A percentile compares a stretch with the other conserved stretches of the same genome.
phyloP scores from a whole-genome alignment of 2,888 invertebrate genomes.

The Hydrotaea cyrtoneurina region DNA sequence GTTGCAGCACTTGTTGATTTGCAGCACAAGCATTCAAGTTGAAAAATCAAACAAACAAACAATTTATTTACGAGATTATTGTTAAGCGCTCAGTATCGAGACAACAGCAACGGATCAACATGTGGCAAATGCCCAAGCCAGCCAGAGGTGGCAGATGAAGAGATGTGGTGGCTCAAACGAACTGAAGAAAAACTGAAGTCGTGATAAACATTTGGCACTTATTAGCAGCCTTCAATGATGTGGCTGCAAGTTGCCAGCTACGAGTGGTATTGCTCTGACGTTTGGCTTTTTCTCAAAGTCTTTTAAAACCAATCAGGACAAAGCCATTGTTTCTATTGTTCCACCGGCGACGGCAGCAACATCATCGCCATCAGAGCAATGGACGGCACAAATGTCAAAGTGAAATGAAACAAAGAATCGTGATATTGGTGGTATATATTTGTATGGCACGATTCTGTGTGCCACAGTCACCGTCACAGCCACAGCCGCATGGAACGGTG shows the following conservation, averaged over 20 bases:
- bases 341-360: slow-evolving; percentile 51
- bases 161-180: background rate
- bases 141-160: background rate
- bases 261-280: background rate
- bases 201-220: slow-evolving; percentile 76
- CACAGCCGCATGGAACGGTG: background rate
- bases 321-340: slow-evolving; percentile 64
- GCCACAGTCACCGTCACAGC: background rate
- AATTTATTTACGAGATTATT: slow-evolving; percentile 53
- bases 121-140: background rate
- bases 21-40: slow-evolving; percentile 55
- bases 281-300: slow-evolving; percentile 12
- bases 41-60: slow-evolving; percentile 55
- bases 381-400: slow-evolving; percentile 62
- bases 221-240: slow-evolving; percentile 69
- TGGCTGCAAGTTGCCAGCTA: slow-evolving; percentile 37
- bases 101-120: background rate
- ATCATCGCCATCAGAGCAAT: slow-evolving; percentile 19
- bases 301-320: slow-evolving; percentile 47
- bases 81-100: background rate
- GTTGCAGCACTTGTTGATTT: slow-evolving; percentile 43
- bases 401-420: slow-evolving; percentile 71
- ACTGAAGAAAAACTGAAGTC: slow-evolving; percentile 62
- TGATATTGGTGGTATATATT: slow-evolving; percentile 78
- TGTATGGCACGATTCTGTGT: slow-evolving; percentile 70